These are phyloP conservation scores for Masticophis lateralis DNA, from an alignment of 2,797 vertebrate species.

Conservation along the genomic window DNA sequence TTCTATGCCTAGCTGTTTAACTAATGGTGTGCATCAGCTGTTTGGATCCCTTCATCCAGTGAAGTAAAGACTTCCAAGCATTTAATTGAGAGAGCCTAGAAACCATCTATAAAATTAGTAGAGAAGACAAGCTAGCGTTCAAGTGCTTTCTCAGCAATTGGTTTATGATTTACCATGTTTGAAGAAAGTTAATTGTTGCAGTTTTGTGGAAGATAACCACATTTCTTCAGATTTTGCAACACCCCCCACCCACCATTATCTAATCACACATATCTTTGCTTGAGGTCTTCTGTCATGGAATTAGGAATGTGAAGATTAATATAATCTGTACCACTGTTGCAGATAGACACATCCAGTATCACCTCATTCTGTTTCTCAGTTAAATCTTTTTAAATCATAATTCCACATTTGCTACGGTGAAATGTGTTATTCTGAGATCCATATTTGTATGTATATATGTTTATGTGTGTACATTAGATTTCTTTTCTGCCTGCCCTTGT, in stretches of 20 bases:
- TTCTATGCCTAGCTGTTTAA: slow-evolving; percentile 33
- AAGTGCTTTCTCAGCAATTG: not conserved
- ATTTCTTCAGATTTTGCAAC: not conserved
- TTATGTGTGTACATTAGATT: not conserved
- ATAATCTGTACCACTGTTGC: not conserved
- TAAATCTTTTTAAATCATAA: not conserved
- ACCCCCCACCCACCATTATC: not conserved
- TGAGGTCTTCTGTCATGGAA: not conserved
- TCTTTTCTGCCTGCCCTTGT: not conserved
- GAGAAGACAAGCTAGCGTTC: not conserved
- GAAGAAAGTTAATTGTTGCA: not conserved
- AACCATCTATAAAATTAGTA: slow-evolving; percentile 5
- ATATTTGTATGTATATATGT: not conserved
- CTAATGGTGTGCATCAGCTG: slow-evolving; percentile 27
- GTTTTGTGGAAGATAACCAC: not conserved
- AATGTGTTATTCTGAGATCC: not conserved
- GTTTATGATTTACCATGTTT: not conserved
- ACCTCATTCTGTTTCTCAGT: not conserved
- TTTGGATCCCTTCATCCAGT: slow-evolving; percentile 1
- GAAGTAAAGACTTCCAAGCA: slow-evolving; percentile 10
- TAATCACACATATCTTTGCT: not conserved
- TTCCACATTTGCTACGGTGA: not conserved
- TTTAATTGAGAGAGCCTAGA: slow-evolving; percentile 7
- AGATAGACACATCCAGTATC: not conserved
- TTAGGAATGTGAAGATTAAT: not conserved